Evolutionary conservation across 2,113 vertebrate species (phyloP).

Genomic region (Aspiorhynchus laticeps): DNA sequence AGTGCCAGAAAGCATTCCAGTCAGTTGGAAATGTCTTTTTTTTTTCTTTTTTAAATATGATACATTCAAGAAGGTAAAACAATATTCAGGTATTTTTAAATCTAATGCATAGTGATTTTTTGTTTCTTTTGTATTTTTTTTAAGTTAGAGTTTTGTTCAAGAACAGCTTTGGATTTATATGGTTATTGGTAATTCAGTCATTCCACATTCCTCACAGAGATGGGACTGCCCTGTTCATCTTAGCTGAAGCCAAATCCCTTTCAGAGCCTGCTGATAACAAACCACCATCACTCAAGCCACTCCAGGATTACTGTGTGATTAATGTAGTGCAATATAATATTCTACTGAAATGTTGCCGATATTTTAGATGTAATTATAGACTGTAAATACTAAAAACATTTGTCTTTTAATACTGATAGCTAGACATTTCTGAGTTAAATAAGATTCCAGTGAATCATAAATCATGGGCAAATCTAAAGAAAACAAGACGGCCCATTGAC

Average conservation of each 20-base stretch:
- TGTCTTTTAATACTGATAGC: neutral
- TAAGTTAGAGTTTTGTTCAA: neutral
- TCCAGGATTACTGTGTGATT: constrained; percentile 28
- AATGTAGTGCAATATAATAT: neutral
- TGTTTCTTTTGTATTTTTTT: neutral
- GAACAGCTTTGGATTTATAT: constrained; percentile 40
- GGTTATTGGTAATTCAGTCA: constrained; percentile 47
- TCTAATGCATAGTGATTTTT: neutral
- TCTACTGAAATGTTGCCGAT: neutral
- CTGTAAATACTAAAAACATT: neutral
- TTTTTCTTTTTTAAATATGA: no score
- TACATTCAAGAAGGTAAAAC: neutral
- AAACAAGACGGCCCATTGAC: neutral
- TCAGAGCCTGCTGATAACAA: constrained; percentile 36
- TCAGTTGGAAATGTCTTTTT: neutral
- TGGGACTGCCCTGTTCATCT: constrained; percentile 1
- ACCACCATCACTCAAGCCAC: constrained; percentile 9
- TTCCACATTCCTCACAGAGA: constrained; percentile 40
- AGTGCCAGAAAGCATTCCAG: neutral
- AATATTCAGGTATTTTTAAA: neutral
- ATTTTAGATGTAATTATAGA: constrained; percentile 8
- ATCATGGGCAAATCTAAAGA: neutral
- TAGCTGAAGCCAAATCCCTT: constrained; percentile 30
- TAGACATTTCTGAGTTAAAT: constrained; percentile 5
- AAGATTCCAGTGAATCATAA: neutral